These are phyloP conservation scores for Gallinago jamesoni DNA, from an alignment of 2,113 vertebrate genomes.

Conservation along the genomic window DNA sequence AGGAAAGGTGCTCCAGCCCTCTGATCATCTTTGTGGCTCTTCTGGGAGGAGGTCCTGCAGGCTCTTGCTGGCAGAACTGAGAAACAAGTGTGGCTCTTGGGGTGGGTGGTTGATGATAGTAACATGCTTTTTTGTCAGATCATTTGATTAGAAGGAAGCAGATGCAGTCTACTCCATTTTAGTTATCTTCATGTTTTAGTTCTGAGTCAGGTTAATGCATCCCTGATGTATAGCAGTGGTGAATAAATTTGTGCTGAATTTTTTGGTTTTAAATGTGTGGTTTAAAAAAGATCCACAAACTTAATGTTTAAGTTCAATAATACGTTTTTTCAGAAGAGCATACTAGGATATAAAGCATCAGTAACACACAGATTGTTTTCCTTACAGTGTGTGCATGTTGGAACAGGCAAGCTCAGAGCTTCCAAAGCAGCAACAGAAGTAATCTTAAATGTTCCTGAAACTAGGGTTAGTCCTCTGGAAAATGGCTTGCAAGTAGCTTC, in stretches of 20 bases:
- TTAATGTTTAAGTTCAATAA: background rate
- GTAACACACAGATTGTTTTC: background rate
- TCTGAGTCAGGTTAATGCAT: background rate
- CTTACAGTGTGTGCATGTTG: conserved; percentile 16
- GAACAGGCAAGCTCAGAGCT: conserved; percentile 69
- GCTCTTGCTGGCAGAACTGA: background rate
- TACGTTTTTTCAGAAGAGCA: background rate
- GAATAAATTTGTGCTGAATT: background rate
- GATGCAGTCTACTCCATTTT: background rate
- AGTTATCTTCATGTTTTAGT: background rate
- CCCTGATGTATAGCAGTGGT: background rate
- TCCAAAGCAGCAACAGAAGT: conserved; percentile 82
- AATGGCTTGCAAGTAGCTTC: conserved; percentile 94
- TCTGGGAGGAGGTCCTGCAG: background rate
- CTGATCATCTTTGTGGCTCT: no score
- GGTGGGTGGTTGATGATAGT: background rate
- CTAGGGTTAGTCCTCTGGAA: conserved; percentile 86
- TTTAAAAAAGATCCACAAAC: background rate
- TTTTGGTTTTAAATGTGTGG: background rate
- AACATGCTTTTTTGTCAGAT: background rate
- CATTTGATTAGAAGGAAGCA: background rate
- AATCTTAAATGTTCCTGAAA: conserved; percentile 92
- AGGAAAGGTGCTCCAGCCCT: no score
- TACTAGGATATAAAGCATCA: background rate
- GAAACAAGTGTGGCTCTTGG: background rate